A percentile compares a stretch with the other conserved stretches of the same genome.
phyloP scores from a whole-genome alignment of 1,140 invertebrate species.

The Myzus persicae region DNA sequence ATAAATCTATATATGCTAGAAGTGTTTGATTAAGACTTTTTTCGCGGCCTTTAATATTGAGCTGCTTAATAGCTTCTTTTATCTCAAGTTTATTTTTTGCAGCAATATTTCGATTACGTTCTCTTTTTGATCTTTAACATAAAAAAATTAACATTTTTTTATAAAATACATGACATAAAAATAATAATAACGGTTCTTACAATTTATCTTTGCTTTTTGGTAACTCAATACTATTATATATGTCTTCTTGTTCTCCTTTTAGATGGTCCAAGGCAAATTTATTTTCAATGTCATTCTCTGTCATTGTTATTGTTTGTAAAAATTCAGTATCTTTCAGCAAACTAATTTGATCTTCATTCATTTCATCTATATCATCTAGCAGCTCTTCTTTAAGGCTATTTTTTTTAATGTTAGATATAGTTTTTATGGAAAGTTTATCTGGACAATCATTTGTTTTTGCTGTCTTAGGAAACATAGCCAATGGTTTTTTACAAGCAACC shows the following conservation, averaged over 20 bases:
- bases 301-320: conserved; percentile 38
- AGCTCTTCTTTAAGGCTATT: not conserved
- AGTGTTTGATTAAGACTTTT: conserved; percentile 60
- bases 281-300: conserved; percentile 44
- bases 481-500: conserved; percentile 44
- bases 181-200: not conserved
- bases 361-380: conserved; percentile 44
- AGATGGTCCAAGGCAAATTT: not conserved
- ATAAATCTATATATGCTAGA: conserved; percentile 59
- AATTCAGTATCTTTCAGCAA: conserved; percentile 43
- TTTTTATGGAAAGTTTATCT: not conserved
- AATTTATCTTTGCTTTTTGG: not conserved
- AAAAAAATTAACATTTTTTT: not conserved
- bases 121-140: conserved; percentile 2
- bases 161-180: not conserved
- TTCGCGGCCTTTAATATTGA: conserved; percentile 47
- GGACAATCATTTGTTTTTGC: not conserved
- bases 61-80: conserved; percentile 27
- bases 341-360: conserved; percentile 11
- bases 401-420: not conserved
- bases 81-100: conserved; percentile 24
- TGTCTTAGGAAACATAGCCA: conserved; percentile 53
- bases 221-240: not conserved
- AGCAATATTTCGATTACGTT: not conserved
- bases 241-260: not conserved